phyloP scores from a whole-genome alignment of 2,113 vertebrate genomes.

The Psittacula cyanocephala region DNA sequence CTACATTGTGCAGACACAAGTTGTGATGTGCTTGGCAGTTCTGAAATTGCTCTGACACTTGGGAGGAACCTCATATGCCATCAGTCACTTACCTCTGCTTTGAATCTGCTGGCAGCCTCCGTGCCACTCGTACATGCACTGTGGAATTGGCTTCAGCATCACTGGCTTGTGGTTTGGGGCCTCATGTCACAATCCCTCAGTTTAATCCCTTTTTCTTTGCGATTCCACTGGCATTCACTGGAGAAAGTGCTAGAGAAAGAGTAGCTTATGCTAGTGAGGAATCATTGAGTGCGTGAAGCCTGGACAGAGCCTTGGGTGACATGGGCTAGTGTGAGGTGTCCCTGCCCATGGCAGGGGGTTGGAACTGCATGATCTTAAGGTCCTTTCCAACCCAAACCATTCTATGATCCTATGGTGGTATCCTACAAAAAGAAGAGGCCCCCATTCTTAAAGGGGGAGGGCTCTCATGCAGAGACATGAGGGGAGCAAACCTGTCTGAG shows the following conservation, averaged over 20 bases:
- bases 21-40: neutral
- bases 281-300: neutral
- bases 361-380: neutral
- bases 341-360: neutral
- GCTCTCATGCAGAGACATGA: neutral
- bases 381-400: neutral
- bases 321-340: neutral
- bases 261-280: neutral
- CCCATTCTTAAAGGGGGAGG: neutral
- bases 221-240: neutral
- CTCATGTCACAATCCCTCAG: neutral
- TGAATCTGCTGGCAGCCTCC: neutral
- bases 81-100: neutral
- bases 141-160: neutral
- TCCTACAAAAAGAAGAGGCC: neutral
- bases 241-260: neutral
- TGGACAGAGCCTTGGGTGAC: neutral
- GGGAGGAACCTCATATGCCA: neutral
- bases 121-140: neutral
- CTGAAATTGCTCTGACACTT: slow-evolving; percentile 1
- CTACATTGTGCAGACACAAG: neutral
- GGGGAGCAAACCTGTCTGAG: neutral
- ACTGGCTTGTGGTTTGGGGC: neutral
- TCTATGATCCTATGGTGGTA: neutral
- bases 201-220: neutral